Conservation (phyloP, 2,113 vertebrate genomes). For the Scalopus aquaticus region DNA sequence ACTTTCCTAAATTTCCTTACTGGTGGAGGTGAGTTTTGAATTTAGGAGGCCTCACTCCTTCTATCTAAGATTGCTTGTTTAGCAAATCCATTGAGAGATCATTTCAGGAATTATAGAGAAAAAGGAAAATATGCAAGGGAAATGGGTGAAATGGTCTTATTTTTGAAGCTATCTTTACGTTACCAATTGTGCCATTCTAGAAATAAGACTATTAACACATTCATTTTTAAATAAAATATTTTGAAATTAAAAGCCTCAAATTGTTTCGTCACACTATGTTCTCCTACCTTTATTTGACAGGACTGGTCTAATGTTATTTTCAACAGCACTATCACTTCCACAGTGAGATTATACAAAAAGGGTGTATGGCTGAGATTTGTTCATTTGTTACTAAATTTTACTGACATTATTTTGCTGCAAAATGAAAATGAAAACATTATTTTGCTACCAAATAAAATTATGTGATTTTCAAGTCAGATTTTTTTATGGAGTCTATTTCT, state of each 20-base stretch:
- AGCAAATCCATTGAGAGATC: neutral
- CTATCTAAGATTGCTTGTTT: neutral
- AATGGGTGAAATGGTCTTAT: neutral
- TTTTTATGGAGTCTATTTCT: neutral
- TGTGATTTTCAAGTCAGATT: slow-evolving; percentile 30
- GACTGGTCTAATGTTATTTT: slow-evolving; percentile 3
- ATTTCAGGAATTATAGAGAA: neutral
- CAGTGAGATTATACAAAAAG: neutral
- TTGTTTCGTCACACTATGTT: neutral
- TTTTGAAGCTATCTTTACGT: neutral
- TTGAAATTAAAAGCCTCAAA: neutral
- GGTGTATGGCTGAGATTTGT: neutral
- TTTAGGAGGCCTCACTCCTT: neutral
- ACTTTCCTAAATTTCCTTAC: neutral
- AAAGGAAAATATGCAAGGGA: neutral
- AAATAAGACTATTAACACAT: neutral
- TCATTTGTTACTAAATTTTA: slow-evolving; percentile 30
- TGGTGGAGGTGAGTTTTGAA: neutral
- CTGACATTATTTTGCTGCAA: slow-evolving; percentile 3
- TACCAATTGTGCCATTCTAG: neutral
- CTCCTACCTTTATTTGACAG: neutral
- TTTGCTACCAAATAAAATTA: slow-evolving; percentile 33
- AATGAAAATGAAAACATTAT: slow-evolving; percentile 39
- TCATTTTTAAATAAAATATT: slow-evolving; percentile 27
- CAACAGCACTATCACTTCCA: neutral